Conservation (phyloP, 2,888 invertebrate genomes). For the Agriopis marginaria region DNA sequence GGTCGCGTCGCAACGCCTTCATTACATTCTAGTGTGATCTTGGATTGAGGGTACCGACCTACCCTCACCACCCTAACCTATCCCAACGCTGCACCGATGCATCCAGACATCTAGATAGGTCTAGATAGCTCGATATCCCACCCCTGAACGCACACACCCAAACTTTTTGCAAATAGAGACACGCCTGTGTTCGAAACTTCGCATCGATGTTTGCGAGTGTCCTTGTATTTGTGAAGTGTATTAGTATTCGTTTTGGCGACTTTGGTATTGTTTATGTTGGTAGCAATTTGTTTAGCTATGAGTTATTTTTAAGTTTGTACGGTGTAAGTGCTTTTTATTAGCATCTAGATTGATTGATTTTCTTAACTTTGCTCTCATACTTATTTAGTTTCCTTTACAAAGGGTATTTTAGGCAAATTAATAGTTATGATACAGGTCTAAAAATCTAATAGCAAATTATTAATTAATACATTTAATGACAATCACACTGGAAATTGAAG, state of each 20-base stretch:
- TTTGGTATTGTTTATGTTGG: constrained; percentile 45
- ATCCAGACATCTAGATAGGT: constrained; percentile 71
- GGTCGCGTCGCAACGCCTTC: constrained; percentile 8
- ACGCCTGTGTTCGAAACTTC: constrained; percentile 18
- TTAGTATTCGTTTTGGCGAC: constrained; percentile 45
- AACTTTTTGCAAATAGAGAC: constrained; percentile 20
- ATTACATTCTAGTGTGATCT: neutral
- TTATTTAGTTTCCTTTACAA: neutral
- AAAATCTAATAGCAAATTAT: no score
- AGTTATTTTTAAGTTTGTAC: constrained; percentile 1
- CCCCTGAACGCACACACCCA: constrained; percentile 45
- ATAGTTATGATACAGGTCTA: no score
- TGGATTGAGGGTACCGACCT: constrained; percentile 51
- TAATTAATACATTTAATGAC: no score
- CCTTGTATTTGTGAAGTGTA: constrained; percentile 49
- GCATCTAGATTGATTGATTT: neutral
- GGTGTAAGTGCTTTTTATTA: neutral
- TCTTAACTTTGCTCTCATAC: neutral
- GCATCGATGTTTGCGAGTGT: constrained; percentile 23
- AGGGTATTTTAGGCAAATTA: no score
- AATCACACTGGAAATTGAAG: no score
- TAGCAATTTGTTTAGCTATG: constrained; percentile 6
- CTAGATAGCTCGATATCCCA: constrained; percentile 48
- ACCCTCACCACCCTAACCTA: constrained; percentile 71
- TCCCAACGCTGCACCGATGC: constrained; percentile 80